These are phyloP conservation scores for Ptychoptera albimana DNA, from an alignment of 2,888 invertebrate species.

Conservation along the genomic window DNA sequence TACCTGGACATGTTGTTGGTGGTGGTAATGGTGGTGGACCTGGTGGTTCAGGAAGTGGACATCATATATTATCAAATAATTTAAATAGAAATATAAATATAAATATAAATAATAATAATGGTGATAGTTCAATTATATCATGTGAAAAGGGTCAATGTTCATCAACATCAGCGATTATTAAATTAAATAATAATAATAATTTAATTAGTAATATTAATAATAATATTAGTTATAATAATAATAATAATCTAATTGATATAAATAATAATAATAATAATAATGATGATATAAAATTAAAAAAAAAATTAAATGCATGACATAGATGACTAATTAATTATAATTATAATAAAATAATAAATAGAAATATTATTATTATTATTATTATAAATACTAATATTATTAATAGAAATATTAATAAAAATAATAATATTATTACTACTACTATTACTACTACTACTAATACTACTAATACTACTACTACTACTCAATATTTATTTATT, in stretches of 20 bases:
- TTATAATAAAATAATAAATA: not conserved
- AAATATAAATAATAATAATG: too few species aligned
- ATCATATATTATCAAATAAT: too few species aligned
- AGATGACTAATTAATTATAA: not conserved
- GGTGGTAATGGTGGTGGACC: not conserved
- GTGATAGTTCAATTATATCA: conserved; percentile 4
- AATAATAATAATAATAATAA: not conserved
- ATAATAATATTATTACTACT: too few species aligned
- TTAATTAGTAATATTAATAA: not conserved
- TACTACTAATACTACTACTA: too few species aligned
- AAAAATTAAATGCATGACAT: not conserved
- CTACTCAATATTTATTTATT: too few species aligned
- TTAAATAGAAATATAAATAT: too few species aligned
- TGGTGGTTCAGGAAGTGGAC: conserved; percentile 1
- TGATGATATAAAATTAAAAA: not conserved
- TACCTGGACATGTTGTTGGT: conserved; percentile 6
- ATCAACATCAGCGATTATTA: too few species aligned
- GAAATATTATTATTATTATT: not conserved
- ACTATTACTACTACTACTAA: too few species aligned
- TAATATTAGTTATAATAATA: not conserved
- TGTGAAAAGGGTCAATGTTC: conserved; percentile 5
- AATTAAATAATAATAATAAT: not conserved
- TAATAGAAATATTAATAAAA: not conserved
- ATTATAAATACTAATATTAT: not conserved
- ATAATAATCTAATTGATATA: too few species aligned